Evolutionary conservation across 2,113 vertebrate genomes (phyloP), one percentile per base, ranked within the genome.

Genomic region (Ceyx cyanopectus): DNA sequence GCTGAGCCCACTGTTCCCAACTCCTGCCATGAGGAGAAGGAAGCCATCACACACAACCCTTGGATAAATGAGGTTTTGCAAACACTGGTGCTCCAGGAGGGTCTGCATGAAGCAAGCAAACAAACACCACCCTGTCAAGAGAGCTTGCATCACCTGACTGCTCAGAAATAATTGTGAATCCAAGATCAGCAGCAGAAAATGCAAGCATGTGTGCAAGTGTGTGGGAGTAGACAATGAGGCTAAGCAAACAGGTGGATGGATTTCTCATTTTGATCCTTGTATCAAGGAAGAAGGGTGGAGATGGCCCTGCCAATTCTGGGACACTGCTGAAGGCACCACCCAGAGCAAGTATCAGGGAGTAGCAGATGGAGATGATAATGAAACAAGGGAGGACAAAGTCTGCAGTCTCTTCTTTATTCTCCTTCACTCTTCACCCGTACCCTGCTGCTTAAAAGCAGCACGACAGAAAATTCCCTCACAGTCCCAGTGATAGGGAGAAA

Each of bases 131-230:
- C 10, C 40, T 10, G 15, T 12, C 53, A 75, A 75, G 37, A 79
- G 40, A 9, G 14, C 40, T 65, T 17, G 0, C 8, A 11, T 9
- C 48, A 81, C n/a, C 74, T 10, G 34, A 45, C 30, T 73, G 50
- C 66, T 66, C 62, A 73, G 45, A 92, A 91, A 27, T 16, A 60
- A 83, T 3, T 10, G 40, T 0, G 0, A 88, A 72, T 6, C 58
- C 57, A 61, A 68, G 58, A 85, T 7, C 32, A 26, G 46, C 1
- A 7, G 46, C 88, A 43, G 77, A 74, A 92, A 91, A 58, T 0
- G 19, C 3, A 1, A 69, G 41, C 58, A 29, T 0, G 0, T 4
- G 24, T 14, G n/a, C 0, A 0, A 78, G 41, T 5, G 11, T 27
- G 74, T 62, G 67, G 84, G 63, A 94, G 75, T 1, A 2, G 37